phyloP scores from a whole-genome alignment of 2,888 invertebrate genomes.

The Frankliniella intonsa region DNA sequence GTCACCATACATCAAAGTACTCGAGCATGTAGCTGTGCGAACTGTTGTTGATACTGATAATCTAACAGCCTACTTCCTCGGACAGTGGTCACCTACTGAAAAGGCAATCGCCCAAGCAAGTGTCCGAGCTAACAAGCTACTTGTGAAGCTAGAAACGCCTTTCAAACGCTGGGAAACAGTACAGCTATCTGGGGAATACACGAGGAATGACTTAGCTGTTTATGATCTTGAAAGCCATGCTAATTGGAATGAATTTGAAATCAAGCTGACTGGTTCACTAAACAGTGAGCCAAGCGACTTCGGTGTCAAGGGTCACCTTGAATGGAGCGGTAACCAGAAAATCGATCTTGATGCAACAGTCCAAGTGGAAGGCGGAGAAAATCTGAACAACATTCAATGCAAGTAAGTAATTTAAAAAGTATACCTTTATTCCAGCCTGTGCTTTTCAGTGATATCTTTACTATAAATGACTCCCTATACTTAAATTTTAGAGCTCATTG shows the following conservation, averaged over 20 bases:
- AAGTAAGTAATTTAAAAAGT: constrained; percentile 9
- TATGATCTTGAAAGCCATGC: constrained; percentile 29
- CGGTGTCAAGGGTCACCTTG: constrained; percentile 29
- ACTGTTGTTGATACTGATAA: constrained; percentile 32
- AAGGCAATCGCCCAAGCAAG: constrained; percentile 18
- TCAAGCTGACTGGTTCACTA: constrained; percentile 29
- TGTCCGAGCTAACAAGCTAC: constrained; percentile 28
- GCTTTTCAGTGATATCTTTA: too few species aligned
- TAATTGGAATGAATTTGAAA: constrained; percentile 29
- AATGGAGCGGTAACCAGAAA: constrained; percentile 27
- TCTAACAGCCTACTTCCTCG: constrained; percentile 19
- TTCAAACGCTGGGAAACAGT: constrained; percentile 37
- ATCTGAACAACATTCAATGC: constrained; percentile 29
- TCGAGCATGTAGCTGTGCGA: constrained; percentile 31
- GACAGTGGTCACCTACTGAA: constrained; percentile 29
- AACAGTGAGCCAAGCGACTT: constrained; percentile 27
- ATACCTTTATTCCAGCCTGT: background rate
- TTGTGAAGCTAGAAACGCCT: constrained; percentile 37
- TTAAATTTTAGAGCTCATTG: background rate
- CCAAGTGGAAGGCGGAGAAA: constrained; percentile 26
- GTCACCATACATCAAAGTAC: constrained; percentile 34
- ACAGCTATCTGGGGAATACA: constrained; percentile 14
- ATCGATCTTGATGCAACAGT: constrained; percentile 24
- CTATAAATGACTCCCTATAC: background rate
- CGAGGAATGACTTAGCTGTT: background rate